Evolutionary conservation across 1,140 invertebrate genomes (phyloP).

Genomic region (Glossosoma conforme): DNA sequence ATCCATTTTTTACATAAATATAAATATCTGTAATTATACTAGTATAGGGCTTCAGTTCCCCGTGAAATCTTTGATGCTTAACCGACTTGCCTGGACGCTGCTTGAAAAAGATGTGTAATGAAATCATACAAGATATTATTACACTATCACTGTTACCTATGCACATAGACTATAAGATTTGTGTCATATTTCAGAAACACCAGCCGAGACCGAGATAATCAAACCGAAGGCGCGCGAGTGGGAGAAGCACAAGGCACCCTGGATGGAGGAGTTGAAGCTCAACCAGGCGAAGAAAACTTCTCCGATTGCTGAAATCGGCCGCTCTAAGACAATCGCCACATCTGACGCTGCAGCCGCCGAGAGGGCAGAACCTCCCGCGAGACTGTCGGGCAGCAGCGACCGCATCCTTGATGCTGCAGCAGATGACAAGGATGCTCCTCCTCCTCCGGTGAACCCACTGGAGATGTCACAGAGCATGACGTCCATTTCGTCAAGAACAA

Average conservation of each 20-base stretch:
- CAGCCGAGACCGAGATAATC: conserved; percentile 19
- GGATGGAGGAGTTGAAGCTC: conserved; percentile 63
- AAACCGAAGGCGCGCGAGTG: conserved; percentile 51
- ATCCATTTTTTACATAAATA: too few species aligned
- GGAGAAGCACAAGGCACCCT: conserved; percentile 61
- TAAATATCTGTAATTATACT: too few species aligned
- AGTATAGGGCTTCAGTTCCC: too few species aligned
- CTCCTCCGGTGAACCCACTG: conserved; percentile 39
- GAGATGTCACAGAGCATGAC: conserved; percentile 51
- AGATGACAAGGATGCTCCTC: conserved; percentile 38
- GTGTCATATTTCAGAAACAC: conserved; percentile 18
- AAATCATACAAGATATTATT: too few species aligned
- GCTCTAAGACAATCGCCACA: conserved; percentile 37
- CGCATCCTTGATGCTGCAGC: conserved; percentile 43
- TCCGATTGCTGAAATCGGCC: conserved; percentile 35
- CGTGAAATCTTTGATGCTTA: too few species aligned
- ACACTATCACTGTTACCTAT: too few species aligned
- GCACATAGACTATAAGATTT: too few species aligned
- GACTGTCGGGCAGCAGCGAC: conserved; percentile 24
- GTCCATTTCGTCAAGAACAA: conserved; percentile 45
- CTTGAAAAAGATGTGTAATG: too few species aligned
- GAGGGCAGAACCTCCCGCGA: conserved; percentile 26
- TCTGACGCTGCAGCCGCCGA: conserved; percentile 31
- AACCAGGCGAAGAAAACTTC: conserved; percentile 59
- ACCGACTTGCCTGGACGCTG: too few species aligned